Percentiles rank a stretch among this genome's conserved stretches.
Conservation (phyloP, 2,797 vertebrate species). For the Mormyrops boulengeri region DNA sequence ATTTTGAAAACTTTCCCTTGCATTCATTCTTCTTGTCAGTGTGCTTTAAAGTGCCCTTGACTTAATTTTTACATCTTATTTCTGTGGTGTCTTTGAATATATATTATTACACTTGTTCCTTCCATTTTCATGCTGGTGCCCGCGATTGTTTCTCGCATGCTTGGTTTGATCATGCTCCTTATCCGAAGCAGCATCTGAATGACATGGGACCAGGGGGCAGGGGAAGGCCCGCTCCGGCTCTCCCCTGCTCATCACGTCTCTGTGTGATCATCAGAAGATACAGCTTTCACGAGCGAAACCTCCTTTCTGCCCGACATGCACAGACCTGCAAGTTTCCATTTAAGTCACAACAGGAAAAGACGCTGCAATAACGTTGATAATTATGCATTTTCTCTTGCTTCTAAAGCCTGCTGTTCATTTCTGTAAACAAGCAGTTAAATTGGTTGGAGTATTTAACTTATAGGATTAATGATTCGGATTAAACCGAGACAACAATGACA, state of each 20-base stretch:
- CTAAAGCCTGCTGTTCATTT: neutral
- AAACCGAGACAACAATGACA: neutral
- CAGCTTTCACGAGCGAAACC: neutral
- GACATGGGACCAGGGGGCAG: slow-evolving; percentile 24
- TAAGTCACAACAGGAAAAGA: slow-evolving; percentile 3
- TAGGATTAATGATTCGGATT: neutral
- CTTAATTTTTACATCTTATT: neutral
- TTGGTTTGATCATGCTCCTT: slow-evolving; percentile 40
- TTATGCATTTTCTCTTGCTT: neutral
- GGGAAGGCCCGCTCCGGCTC: slow-evolving; percentile 20
- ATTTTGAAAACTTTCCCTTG: neutral
- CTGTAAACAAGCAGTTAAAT: neutral
- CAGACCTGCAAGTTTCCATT: neutral
- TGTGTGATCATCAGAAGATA: slow-evolving; percentile 27
- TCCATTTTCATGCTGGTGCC: slow-evolving; percentile 5
- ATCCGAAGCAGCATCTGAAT: slow-evolving; percentile 31
- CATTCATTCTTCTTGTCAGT: neutral
- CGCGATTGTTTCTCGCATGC: slow-evolving; percentile 46
- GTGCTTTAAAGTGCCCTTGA: neutral
- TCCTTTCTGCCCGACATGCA: neutral
- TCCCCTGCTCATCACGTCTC: neutral
- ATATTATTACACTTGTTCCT: neutral
- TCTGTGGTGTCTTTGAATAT: neutral
- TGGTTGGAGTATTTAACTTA: neutral
- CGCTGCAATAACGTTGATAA: neutral